Evolutionary conservation across 2,888 invertebrate genomes (phyloP).

Genomic region (Rhingia campestris): DNA sequence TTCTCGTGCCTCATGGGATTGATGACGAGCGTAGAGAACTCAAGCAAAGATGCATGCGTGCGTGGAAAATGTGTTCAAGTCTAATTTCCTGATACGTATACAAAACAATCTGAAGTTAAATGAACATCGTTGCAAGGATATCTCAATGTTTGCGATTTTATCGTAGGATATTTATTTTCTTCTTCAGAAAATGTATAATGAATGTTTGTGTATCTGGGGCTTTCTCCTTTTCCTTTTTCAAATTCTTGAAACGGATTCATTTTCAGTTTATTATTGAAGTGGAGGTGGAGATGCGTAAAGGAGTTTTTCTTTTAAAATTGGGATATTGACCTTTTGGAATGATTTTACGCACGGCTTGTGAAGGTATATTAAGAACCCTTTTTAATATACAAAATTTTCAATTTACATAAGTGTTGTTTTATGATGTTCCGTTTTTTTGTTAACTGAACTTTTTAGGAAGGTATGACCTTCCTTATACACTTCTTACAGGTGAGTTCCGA

Average conservation of each 20-base stretch:
- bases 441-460: too few relatives aligned
- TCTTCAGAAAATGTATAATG: conserved; percentile 1
- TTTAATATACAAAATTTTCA: too few relatives aligned
- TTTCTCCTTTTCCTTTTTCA: background rate
- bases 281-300: background rate
- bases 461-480: too few relatives aligned
- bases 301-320: background rate
- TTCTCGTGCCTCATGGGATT: background rate
- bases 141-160: conserved; percentile 47
- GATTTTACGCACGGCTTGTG: too few relatives aligned
- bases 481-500: too few relatives aligned
- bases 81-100: conserved; percentile 63
- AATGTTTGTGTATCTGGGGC: conserved; percentile 8
- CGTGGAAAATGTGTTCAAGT: conserved; percentile 43
- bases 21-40: background rate
- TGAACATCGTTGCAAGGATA: conserved; percentile 62
- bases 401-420: too few relatives aligned
- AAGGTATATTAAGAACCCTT: too few relatives aligned
- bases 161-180: conserved; percentile 29
- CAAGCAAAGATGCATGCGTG: conserved; percentile 42
- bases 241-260: conserved; percentile 15
- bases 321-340: background rate
- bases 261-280: conserved; percentile 11
- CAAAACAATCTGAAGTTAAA: conserved; percentile 59
- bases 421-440: too few relatives aligned